These are phyloP conservation scores for Nezara viridula DNA, from an alignment of 2,888 invertebrate species.

Conservation along the genomic window DNA sequence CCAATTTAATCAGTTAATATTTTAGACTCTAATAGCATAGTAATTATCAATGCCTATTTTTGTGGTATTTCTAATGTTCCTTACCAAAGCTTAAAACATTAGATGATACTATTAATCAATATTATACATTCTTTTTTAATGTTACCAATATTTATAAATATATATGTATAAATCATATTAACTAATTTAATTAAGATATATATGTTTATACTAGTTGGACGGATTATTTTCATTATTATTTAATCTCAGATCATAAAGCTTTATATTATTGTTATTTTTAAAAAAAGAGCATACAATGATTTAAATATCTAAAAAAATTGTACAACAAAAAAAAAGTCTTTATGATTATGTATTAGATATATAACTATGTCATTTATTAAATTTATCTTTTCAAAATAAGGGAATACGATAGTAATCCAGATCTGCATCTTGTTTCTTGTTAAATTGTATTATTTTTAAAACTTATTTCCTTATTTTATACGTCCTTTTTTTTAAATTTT, in stretches of 20 bases:
- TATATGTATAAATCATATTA: slow-evolving; percentile 8
- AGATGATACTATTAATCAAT: not conserved
- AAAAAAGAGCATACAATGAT: not conserved
- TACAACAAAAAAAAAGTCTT: not conserved
- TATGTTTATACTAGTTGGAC: slow-evolving; percentile 57
- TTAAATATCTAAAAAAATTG: not conserved
- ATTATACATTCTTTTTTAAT: slow-evolving; percentile 42
- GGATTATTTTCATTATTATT: slow-evolving; percentile 48
- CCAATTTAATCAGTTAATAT: not conserved
- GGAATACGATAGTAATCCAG: not conserved
- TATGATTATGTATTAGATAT: not conserved
- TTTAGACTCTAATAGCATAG: not conserved
- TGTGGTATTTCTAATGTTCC: slow-evolving; percentile 44
- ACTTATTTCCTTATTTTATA: not conserved
- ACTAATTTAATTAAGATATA: slow-evolving; percentile 39
- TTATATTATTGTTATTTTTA: not conserved
- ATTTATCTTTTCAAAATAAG: not conserved
- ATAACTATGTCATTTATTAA: not conserved
- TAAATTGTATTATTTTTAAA: not conserved
- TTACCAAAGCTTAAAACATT: slow-evolving; percentile 1
- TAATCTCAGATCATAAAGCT: slow-evolving; percentile 6
- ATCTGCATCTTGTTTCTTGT: not conserved
- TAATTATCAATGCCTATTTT: not conserved
- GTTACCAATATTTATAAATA: slow-evolving; percentile 52
- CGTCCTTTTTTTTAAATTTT: slow-evolving; percentile 4